phyloP scores from a whole-genome alignment of 2,888 invertebrate genomes.

The Orthonevra nobilis region DNA sequence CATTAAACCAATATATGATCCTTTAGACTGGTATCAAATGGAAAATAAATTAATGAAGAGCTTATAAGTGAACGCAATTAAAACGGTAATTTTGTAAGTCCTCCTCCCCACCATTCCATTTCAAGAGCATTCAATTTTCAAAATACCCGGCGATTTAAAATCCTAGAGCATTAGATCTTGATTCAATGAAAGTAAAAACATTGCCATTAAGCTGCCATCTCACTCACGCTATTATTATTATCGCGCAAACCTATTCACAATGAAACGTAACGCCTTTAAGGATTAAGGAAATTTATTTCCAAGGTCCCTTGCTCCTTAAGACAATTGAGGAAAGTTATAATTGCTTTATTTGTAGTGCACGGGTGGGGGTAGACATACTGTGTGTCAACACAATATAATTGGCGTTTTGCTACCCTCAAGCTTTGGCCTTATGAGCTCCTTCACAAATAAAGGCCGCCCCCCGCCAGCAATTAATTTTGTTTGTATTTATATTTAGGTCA shows the following conservation, averaged over 20 bases:
- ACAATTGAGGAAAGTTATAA: conserved; percentile 46
- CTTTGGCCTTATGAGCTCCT: conserved; percentile 6
- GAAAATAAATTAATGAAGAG: conserved; percentile 56
- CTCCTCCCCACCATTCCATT: conserved; percentile 29
- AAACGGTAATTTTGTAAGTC: conserved; percentile 65
- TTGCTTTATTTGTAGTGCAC: conserved; percentile 42
- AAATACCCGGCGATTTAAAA: conserved; percentile 24
- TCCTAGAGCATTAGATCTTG: conserved; percentile 2
- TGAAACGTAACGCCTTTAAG: conserved; percentile 13
- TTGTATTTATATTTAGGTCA: conserved; percentile 19
- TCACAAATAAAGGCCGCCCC: not conserved
- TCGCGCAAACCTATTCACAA: conserved; percentile 7
- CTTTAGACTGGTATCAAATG: no score
- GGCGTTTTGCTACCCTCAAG: conserved; percentile 13
- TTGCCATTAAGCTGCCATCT: conserved; percentile 1
- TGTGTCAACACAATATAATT: conserved; percentile 32
- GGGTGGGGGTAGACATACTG: not conserved
- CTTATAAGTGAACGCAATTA: conserved; percentile 61
- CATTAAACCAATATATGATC: no score
- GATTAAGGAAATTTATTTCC: conserved; percentile 46
- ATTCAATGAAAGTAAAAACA: conserved; percentile 45
- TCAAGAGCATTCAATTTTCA: conserved; percentile 31
- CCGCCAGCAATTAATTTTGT: conserved; percentile 19
- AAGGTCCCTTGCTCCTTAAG: conserved; percentile 6
- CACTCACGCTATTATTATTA: conserved; percentile 7